Evolutionary conservation across 2,888 invertebrate genomes (phyloP).

Genomic region (Pterobdella sp.): DNA sequence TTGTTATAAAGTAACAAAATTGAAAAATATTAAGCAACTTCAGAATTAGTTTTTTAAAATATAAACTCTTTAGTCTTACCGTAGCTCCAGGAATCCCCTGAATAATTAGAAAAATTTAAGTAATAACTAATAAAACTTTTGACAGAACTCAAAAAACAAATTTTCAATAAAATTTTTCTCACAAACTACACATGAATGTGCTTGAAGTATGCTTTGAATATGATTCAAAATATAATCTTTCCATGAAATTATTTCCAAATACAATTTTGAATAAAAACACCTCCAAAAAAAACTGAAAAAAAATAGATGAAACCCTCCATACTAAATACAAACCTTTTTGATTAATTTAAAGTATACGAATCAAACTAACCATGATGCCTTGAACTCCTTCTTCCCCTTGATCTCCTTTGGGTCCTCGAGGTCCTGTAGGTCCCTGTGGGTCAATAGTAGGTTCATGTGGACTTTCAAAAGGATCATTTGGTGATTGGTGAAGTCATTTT

Average conservation of each 20-base stretch:
- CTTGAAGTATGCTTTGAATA: too few relatives aligned
- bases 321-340: neutral
- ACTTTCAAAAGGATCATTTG: too few relatives aligned
- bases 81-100: conserved; percentile 26
- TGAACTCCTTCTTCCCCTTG: conserved; percentile 30
- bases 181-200: too few relatives aligned
- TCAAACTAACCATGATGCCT: neutral
- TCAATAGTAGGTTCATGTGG: neutral
- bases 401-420: conserved; percentile 43
- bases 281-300: neutral
- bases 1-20: too few relatives aligned
- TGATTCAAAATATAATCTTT: too few relatives aligned
- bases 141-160: too few relatives aligned
- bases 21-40: neutral
- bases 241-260: too few relatives aligned
- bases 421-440: conserved; percentile 39
- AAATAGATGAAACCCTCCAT: neutral
- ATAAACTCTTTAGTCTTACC: conserved; percentile 2
- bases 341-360: neutral
- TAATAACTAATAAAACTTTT: too few relatives aligned
- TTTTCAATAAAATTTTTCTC: too few relatives aligned
- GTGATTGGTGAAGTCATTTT: neutral
- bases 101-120: neutral
- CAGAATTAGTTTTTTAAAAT: neutral
- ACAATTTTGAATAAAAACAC: neutral